phyloP scores from a whole-genome alignment of 2,113 vertebrate species.

The Mandrillus leucophaeus region DNA sequence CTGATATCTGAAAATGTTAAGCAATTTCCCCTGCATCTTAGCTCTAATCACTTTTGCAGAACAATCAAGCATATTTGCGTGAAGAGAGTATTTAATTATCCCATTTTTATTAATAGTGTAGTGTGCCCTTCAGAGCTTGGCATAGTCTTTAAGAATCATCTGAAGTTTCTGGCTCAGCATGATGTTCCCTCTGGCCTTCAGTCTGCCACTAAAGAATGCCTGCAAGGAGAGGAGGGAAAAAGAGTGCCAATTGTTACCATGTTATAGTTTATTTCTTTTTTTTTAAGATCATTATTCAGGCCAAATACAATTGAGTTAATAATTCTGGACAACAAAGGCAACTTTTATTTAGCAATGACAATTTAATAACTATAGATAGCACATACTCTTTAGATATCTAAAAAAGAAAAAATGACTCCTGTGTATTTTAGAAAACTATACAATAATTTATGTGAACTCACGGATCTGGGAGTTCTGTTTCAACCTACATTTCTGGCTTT shows the following conservation, averaged over 20 bases:
- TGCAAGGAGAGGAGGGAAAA: constrained; percentile 62
- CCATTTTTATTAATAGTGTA: constrained; percentile 6
- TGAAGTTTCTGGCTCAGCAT: constrained; percentile 96
- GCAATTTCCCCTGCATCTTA: neutral
- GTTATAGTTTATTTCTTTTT: neutral
- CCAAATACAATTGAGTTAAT: neutral
- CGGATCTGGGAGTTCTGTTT: neutral
- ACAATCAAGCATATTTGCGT: neutral
- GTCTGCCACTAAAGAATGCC: constrained; percentile 94
- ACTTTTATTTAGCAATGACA: neutral
- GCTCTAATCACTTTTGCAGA: constrained; percentile 21
- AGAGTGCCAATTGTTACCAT: neutral
- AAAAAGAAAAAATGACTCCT: neutral
- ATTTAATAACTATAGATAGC: neutral
- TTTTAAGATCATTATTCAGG: neutral
- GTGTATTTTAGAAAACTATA: neutral
- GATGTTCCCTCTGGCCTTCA: constrained; percentile 95
- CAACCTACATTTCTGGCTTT: neutral
- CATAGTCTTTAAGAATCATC: constrained; percentile 93
- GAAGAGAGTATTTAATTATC: constrained; percentile 53
- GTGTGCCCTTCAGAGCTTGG: constrained; percentile 90
- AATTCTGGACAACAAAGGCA: neutral
- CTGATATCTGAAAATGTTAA: constrained; percentile 54
- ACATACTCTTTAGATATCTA: neutral
- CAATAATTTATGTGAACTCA: constrained; percentile 16